Conservation (phyloP, 1,140 invertebrate genomes). For the Neodiprion lecontei region DNA sequence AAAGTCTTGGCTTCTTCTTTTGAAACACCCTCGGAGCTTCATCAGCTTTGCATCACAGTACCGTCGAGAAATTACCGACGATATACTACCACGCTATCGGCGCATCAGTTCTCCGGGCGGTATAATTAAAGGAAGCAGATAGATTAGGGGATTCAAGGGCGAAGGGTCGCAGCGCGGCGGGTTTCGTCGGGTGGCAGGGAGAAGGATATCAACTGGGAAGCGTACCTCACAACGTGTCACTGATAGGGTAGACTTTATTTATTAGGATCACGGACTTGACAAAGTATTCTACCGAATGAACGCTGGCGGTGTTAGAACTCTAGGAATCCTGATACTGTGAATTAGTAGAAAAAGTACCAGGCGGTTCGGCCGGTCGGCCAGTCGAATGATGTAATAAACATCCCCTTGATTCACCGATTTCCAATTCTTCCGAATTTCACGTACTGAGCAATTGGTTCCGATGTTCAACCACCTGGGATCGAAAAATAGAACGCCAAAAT, state of each 20-base stretch:
- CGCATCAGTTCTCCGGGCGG: slow-evolving; percentile 3
- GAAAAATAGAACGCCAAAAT: too few species aligned
- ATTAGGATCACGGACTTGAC: slow-evolving; percentile 7
- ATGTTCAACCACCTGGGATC: too few species aligned
- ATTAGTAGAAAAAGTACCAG: neutral
- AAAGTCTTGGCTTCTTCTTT: too few species aligned
- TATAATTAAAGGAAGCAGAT: slow-evolving; percentile 3
- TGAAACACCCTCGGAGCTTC: too few species aligned
- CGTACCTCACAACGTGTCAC: slow-evolving; percentile 1
- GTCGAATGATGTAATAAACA: too few species aligned
- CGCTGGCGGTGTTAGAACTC: neutral
- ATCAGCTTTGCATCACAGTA: neutral
- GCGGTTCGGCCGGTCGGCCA: too few species aligned
- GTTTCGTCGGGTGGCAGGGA: neutral
- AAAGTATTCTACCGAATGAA: neutral
- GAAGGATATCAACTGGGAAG: slow-evolving; percentile 7
- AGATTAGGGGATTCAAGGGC: slow-evolving; percentile 4
- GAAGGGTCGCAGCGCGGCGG: neutral
- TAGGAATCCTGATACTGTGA: neutral
- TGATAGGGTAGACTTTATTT: slow-evolving; percentile 3
- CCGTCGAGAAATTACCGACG: neutral
- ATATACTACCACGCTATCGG: slow-evolving; percentile 7
- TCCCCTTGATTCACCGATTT: too few species aligned
- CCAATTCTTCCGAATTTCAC: too few species aligned
- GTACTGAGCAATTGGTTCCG: too few species aligned